These are phyloP conservation scores for Odontocolon sp. DNA, from an alignment of 2,888 invertebrate genomes.

Conservation along the genomic window DNA sequence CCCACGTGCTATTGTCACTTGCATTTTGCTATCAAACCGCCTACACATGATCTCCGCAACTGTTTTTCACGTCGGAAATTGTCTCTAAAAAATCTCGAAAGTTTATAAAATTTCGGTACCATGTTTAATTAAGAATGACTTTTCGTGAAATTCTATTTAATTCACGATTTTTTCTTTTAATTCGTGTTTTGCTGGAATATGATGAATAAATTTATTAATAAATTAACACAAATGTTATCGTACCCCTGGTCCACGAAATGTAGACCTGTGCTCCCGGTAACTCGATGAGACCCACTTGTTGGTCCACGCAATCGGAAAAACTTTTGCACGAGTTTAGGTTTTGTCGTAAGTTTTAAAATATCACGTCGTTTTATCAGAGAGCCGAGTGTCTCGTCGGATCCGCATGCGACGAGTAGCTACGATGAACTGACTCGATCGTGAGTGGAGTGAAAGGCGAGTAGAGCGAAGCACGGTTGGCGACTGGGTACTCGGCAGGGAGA, in stretches of 20 bases:
- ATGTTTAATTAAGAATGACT: too few species aligned
- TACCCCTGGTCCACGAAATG: constrained; percentile 8
- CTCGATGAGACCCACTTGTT: not conserved
- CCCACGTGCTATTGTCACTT: constrained; percentile 22
- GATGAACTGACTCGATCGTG: constrained; percentile 69
- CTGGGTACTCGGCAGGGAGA: constrained; percentile 42
- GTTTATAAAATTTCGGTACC: too few species aligned
- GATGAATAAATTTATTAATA: not conserved
- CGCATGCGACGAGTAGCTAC: constrained; percentile 70
- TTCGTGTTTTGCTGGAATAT: too few species aligned
- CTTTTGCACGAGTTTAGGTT: constrained; percentile 6
- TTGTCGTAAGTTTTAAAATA: not conserved
- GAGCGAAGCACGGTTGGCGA: constrained; percentile 33
- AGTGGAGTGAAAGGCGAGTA: constrained; percentile 63
- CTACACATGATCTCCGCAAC: not conserved
- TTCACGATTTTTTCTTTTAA: too few species aligned
- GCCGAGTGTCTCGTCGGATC: constrained; percentile 42
- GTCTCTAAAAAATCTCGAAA: too few species aligned
- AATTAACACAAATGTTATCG: constrained; percentile 5
- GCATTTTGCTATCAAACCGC: not conserved
- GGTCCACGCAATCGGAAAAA: not conserved
- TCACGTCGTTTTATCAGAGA: not conserved
- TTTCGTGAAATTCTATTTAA: too few species aligned
- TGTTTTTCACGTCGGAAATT: not conserved
- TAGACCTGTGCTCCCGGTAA: constrained; percentile 12